A percentile compares a stretch with the other conserved stretches of the same genome.
These are phyloP conservation scores for Catocala nupta DNA, from an alignment of 2,888 invertebrate species.

Conservation along the genomic window DNA sequence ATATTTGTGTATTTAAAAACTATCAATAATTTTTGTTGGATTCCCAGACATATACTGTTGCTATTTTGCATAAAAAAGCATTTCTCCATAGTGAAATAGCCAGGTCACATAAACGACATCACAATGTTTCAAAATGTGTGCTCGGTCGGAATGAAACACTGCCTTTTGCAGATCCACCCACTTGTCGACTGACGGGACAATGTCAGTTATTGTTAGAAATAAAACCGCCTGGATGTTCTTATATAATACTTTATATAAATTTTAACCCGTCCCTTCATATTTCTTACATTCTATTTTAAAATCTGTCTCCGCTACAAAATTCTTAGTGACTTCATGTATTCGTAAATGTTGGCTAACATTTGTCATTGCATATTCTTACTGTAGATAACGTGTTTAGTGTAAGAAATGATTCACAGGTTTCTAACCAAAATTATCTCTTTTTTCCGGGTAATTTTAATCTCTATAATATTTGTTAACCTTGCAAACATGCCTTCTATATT, in stretches of 20 bases:
- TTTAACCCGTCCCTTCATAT: conserved; percentile 18
- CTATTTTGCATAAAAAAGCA: background rate
- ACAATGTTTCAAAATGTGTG: conserved; percentile 63
- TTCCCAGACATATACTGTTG: too few species aligned
- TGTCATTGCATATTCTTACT: background rate
- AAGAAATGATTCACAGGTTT: conserved; percentile 19
- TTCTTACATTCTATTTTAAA: conserved; percentile 13
- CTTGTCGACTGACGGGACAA: conserved; percentile 68
- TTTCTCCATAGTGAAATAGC: conserved; percentile 37
- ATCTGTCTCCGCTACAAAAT: background rate
- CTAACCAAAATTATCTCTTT: background rate
- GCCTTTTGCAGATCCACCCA: conserved; percentile 76
- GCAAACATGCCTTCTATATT: conserved; percentile 16
- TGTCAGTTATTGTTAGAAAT: conserved; percentile 70
- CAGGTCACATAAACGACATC: conserved; percentile 45
- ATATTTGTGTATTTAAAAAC: too few species aligned
- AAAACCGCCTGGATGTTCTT: conserved; percentile 61
- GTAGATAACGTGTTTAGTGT: conserved; percentile 4
- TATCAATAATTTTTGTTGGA: too few species aligned
- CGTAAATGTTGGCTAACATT: background rate
- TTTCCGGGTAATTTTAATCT: conserved; percentile 16
- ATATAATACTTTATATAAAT: conserved; percentile 41
- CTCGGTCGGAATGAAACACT: conserved; percentile 65
- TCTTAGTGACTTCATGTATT: background rate
- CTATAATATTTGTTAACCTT: conserved; percentile 7